Evolutionary conservation across 2,797 vertebrate species (phyloP), one percentile per base, ranked within the genome.

Genomic region (Cossypha niveicapilla): DNA sequence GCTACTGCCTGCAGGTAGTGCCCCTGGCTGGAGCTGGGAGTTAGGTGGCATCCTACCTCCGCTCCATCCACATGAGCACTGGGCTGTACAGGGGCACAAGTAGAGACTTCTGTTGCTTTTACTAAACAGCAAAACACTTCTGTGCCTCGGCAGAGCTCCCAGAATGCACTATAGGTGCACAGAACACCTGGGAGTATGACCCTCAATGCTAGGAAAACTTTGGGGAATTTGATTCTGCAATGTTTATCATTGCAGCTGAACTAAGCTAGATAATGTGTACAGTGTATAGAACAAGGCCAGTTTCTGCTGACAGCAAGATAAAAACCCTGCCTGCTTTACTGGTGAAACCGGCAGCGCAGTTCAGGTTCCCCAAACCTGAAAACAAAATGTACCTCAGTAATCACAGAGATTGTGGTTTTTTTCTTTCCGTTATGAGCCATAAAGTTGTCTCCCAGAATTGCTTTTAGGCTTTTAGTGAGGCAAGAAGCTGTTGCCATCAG

Each of bases 231-330:
- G 72, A 57, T 88, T 83, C 86, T 80, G 86, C 88, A 92, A 80
- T 75, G 66, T 77, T 96, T 86, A 92, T 85, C 57, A 57, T 22
- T 51, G 56, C 62, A 75, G 57, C 22, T 2, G 6, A 78, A 91
- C 61, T 62, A 86, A 54, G 50, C 30, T 13, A 81, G 91, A 83
- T 78, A 39, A 86, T 5, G 71, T 76, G 78, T 76, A 65, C 75
- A 62, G 63, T 28, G 53, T 92, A 84, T 22, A 92, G 77, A 76
- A 91, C 78, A 93, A 82, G 78, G 92, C 53, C 71, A 76, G 53
- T 10, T 92, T 53, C 60, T 60, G 39, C 84, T 68, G 32, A 61
- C 39, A 51, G 50, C 6, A 13, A 51, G 76, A 86, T 73, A 83
- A 83, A 90, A 80, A 13, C 30, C 17, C 34, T 56, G 47, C 24